Percentiles rank a stretch among this genome's conserved stretches.
Evolutionary conservation across 2,888 invertebrate species (phyloP).

Genomic region (Bombyx huttoni): DNA sequence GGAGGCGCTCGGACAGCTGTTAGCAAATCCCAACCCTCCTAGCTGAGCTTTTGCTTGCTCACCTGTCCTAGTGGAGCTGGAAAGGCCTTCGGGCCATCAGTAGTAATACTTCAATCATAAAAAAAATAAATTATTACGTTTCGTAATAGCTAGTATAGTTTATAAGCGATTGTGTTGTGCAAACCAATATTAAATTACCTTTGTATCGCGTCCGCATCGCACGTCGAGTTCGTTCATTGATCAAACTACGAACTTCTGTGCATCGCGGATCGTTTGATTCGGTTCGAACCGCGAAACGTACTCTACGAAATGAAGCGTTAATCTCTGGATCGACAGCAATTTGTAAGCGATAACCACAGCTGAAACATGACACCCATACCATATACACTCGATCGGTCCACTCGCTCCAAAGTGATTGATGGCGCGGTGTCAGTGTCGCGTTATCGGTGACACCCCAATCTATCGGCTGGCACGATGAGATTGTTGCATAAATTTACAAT

Average conservation of each 20-base stretch:
- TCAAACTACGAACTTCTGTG: too few species aligned
- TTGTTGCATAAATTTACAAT: slow-evolving; percentile 32
- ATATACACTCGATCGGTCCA: slow-evolving; percentile 29
- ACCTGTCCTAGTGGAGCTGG: too few species aligned
- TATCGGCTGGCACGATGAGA: slow-evolving; percentile 25
- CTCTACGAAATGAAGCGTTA: slow-evolving; percentile 26
- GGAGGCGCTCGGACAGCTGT: too few species aligned
- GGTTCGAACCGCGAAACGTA: background rate
- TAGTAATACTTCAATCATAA: too few species aligned
- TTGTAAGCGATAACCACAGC: slow-evolving; percentile 60
- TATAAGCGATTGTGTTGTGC: slow-evolving; percentile 22
- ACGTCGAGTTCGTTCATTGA: slow-evolving; percentile 10
- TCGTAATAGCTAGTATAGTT: slow-evolving; percentile 28
- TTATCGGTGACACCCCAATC: slow-evolving; percentile 44
- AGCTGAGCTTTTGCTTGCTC: too few species aligned
- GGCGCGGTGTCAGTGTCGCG: slow-evolving; percentile 49
- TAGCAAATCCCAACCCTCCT: too few species aligned
- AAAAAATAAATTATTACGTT: slow-evolving; percentile 25
- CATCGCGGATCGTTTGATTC: background rate
- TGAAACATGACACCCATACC: slow-evolving; percentile 48
- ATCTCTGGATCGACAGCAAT: slow-evolving; percentile 52
- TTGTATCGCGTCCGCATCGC: slow-evolving; percentile 15
- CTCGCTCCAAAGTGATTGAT: slow-evolving; percentile 56
- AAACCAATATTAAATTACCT: slow-evolving; percentile 25
- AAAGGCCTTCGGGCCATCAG: too few species aligned